A percentile compares a stretch with the other conserved stretches of the same genome.
phyloP scores from a whole-genome alignment of 2,113 vertebrate genomes.

The Semicossyphus pulcher region DNA sequence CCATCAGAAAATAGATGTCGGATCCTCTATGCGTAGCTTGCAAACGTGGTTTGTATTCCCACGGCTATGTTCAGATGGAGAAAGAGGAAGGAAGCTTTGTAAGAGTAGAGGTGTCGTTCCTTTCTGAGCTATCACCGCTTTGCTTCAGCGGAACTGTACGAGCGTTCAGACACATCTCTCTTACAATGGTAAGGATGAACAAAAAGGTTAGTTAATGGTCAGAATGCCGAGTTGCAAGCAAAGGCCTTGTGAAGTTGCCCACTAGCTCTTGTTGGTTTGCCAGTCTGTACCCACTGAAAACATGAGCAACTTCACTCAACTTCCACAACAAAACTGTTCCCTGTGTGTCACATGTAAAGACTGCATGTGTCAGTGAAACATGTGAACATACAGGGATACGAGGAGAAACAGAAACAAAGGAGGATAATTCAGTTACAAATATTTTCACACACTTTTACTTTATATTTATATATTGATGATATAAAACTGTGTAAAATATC shows the following conservation, averaged over 20 bases:
- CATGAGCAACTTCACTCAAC: slow-evolving; percentile 68
- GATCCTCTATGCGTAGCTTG: slow-evolving; percentile 63
- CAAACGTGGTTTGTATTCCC: slow-evolving; percentile 60
- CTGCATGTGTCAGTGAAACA: slow-evolving; percentile 38
- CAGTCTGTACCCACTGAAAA: background rate
- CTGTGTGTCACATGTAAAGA: slow-evolving; percentile 63
- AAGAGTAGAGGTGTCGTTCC: slow-evolving; percentile 72
- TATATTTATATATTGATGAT: too few relatives aligned
- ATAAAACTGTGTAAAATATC: slow-evolving; percentile 23
- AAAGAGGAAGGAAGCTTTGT: slow-evolving; percentile 67
- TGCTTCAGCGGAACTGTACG: slow-evolving; percentile 23
- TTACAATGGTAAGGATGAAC: slow-evolving; percentile 63
- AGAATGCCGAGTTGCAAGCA: slow-evolving; percentile 41
- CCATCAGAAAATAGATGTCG: slow-evolving; percentile 72
- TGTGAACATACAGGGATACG: slow-evolving; percentile 68
- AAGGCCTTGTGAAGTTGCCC: slow-evolving; percentile 69
- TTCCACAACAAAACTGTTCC: slow-evolving; percentile 38
- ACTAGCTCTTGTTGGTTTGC: slow-evolving; percentile 10
- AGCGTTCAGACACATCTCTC: slow-evolving; percentile 63
- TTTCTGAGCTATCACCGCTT: slow-evolving; percentile 34
- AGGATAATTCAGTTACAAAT: slow-evolving; percentile 63
- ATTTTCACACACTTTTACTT: slow-evolving; percentile 17
- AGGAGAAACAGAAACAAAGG: slow-evolving; percentile 31
- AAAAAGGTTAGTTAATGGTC: slow-evolving; percentile 44
- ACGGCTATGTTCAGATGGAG: slow-evolving; percentile 72